phyloP scores from a whole-genome alignment of 2,888 invertebrate species.

The Drosophila anomalipes region DNA sequence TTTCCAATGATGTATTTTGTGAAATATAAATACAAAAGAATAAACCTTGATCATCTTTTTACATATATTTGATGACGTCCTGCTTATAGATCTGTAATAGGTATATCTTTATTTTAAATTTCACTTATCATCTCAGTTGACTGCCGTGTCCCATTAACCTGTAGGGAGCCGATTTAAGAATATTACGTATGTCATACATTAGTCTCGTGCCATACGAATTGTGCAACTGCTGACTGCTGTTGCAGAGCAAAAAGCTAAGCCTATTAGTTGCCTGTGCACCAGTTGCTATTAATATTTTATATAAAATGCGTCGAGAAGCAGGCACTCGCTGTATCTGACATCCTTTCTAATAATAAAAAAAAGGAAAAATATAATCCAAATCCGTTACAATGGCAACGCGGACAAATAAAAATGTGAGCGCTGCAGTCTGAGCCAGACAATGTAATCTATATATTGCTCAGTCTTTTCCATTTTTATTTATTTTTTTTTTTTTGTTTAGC shows the following conservation, averaged over 20 bases:
- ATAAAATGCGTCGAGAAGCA: constrained; percentile 15
- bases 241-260: constrained; percentile 57
- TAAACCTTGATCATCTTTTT: not conserved
- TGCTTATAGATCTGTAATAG: not conserved
- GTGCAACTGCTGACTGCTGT: constrained; percentile 5
- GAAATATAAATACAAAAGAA: not conserved
- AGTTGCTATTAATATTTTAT: constrained; percentile 51
- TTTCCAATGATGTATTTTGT: not conserved
- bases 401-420: constrained; percentile 36
- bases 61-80: too few species aligned
- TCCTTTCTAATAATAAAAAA: constrained; percentile 26
- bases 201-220: constrained; percentile 12
- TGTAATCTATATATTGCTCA: constrained; percentile 52
- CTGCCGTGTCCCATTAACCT: constrained; percentile 18
- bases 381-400: constrained; percentile 65
- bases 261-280: constrained; percentile 60
- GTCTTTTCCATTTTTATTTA: constrained; percentile 4
- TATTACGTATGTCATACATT: constrained; percentile 50
- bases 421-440: constrained; percentile 48
- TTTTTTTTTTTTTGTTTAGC: constrained; percentile 1
- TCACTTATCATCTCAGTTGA: not conserved
- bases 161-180: constrained; percentile 1
- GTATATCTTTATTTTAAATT: not conserved
- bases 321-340: constrained; percentile 3
- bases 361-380: constrained; percentile 34